Conservation (phyloP, 2,797 vertebrate genomes). For the Chiroxiphia lanceolata region DNA sequence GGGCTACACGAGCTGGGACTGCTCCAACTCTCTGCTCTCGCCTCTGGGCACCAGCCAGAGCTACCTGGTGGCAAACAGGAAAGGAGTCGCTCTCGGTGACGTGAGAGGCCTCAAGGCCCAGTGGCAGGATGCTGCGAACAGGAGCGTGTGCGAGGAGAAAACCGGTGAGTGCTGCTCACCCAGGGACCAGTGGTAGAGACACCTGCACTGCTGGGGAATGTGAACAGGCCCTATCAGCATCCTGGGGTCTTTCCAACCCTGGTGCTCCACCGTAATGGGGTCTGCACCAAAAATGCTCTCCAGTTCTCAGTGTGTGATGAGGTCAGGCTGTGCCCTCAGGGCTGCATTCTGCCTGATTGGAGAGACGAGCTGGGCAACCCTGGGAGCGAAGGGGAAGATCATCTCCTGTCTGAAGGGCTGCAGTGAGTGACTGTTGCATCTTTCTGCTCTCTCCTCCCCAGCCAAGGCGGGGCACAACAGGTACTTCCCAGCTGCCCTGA, state of each 20-base stretch:
- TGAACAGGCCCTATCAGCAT: neutral
- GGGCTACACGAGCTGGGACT: neutral
- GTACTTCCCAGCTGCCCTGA: neutral
- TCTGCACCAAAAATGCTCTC: neutral
- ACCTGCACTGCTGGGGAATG: neutral
- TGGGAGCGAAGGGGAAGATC: neutral
- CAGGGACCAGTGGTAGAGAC: neutral
- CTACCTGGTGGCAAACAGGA: constrained; percentile 10
- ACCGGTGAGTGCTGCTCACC: neutral
- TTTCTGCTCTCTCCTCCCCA: neutral
- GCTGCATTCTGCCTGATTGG: neutral
- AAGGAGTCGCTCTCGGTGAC: neutral
- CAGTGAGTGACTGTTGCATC: neutral
- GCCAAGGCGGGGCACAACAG: neutral
- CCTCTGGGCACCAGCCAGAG: neutral
- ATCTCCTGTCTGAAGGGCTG: neutral
- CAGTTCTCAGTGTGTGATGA: neutral
- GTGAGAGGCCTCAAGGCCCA: neutral
- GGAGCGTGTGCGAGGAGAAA: neutral
- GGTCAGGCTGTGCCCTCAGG: neutral
- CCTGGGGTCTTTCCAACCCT: neutral
- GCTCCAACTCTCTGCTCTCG: neutral
- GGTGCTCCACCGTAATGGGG: neutral
- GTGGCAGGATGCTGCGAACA: neutral
- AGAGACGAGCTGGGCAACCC: rapidly evolving